These are phyloP conservation scores for Scaptomyza caliginosa DNA, from an alignment of 2,888 invertebrate genomes.

Conservation along the genomic window DNA sequence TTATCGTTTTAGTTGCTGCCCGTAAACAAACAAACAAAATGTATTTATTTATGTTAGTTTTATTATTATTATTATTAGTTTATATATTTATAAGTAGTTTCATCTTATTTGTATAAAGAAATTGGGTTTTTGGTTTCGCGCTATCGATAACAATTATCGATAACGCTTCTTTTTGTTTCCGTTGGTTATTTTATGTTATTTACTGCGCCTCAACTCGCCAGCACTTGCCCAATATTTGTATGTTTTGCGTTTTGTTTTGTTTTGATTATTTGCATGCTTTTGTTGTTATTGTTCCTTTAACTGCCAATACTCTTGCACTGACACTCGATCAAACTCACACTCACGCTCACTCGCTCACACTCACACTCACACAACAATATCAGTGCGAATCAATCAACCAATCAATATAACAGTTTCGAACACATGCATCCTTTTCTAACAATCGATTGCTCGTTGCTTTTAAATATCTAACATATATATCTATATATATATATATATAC, in stretches of 20 bases:
- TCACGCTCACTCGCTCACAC: constrained; percentile 4
- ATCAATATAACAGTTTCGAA: constrained; percentile 9
- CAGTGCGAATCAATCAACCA: constrained; percentile 8
- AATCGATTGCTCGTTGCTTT: constrained; percentile 53
- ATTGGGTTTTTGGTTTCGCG: constrained; percentile 38
- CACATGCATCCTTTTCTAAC: constrained; percentile 43
- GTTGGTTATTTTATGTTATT: not conserved
- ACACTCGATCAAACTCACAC: not conserved
- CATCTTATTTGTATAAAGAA: constrained; percentile 1
- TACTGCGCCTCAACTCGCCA: constrained; percentile 3
- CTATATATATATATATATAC: not conserved
- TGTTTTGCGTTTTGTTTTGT: constrained; percentile 15
- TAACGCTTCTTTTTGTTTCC: not conserved
- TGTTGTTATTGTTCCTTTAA: constrained; percentile 3
- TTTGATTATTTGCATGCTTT: constrained; percentile 20
- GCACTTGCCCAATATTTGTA: constrained; percentile 2
- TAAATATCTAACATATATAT: constrained; percentile 22
- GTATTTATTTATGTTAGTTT: not conserved
- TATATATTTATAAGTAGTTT: not conserved
- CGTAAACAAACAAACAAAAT: not conserved
- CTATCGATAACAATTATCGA: constrained; percentile 11
- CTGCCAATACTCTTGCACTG: constrained; percentile 6
- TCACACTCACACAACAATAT: constrained; percentile 12
- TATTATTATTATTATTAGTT: constrained; percentile 9
- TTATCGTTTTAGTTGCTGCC: constrained; percentile 7